Base-by-base conservation (phyloP, 2,113 vertebrate species). In the Rostratula benghalensis region DNA sequence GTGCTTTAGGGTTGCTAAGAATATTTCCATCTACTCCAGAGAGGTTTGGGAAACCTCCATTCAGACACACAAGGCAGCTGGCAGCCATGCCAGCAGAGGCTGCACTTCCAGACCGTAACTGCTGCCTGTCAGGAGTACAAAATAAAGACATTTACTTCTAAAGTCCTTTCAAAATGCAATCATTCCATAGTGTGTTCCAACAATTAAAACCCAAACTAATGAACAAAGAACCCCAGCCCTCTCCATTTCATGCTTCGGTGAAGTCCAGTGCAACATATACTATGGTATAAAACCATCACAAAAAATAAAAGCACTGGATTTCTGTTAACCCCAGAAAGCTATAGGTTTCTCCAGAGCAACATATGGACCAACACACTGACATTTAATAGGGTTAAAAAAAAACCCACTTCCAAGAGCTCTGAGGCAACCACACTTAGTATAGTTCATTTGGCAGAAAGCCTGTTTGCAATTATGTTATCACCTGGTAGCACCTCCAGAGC, bases 41-140 rank as follows among this genome's bases (percentile, higher is more conserved):
- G 2, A n/a, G 16, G 39, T 83, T 50, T 85, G 35, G 68, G 50
- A 43, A 86, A 54, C 21, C 86, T 77, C 15, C 61, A 33, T 6
- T 46, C 13, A 3, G 57, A 15, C 25, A 10, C 31, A 80, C 22
- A 53, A 73, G 43, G 25, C 43, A 70, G 1, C 19, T 33, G 60
- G 37, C 1, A 1, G 60, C 43, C 1, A 1, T 33, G 53, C 33
- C 59, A 76, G 41, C 31, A 71, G 30, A 70, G 33, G 6, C 65
- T 79, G 15, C 7, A 4, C 27, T 78, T 68, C 27, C 0, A 2
- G 43, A 2, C 19, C 2, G 1, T 64, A 86, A 84, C 7, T 4
- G 1, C 3, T 85, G 35, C 11, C 20, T 23, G 45, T 27, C 76
- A 83, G 30, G 15, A 67, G 7, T 9, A 22, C 5, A 46, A 64